Evolutionary conservation across 2,888 invertebrate species (phyloP), one percentile per base, ranked within the genome.

Genomic region (Frankliniella fusca): DNA sequence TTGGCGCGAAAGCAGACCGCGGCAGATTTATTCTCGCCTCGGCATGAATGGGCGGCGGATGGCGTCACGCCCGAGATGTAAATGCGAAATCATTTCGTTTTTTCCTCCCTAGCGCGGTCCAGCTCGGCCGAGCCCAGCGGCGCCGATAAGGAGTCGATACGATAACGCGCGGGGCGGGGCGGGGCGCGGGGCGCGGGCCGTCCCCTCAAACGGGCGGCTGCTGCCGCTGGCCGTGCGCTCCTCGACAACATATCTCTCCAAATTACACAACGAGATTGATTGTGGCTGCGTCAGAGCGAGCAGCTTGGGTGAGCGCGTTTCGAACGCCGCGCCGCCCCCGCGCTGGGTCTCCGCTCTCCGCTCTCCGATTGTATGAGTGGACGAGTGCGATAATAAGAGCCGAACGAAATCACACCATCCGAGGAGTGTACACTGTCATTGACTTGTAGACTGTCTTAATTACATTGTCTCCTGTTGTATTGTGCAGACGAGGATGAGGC

Each of bases 401-500:
- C 38, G 38, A 38, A 54, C 54, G 54, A 54, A 54, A 15, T 20
- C 15, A 54, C 54, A 54, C 54, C 54, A 54, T 54, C 54, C 54
- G 54, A 54, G 54, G 54, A 15, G 54, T n/a, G n/a, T 38, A 38
- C 38, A 38, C 38, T 38, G 38, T 38, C 38, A 38, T 38, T 7
- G 54, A 54, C 15, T 54, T 54, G 18, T 20, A 54, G 54, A 12
- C 15, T 15, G 54, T 54, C 15, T 38, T 2, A 38, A n/a, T 48
- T 50, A 82, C 61, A 48, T 70, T 54, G 79, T 50, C 48, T 48
- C 50, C 81, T 76, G 83, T 82, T 28, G 82, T 85, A 92, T 92
- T 70, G n/a, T 27, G 27, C 70, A 85, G 94, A 93, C 15, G 92
- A 92, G 85, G 91, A 91, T 86, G 90, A 90, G 84, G 91, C 91